phyloP scores from a whole-genome alignment of 2,797 vertebrate genomes.

The Betta splendens region DNA sequence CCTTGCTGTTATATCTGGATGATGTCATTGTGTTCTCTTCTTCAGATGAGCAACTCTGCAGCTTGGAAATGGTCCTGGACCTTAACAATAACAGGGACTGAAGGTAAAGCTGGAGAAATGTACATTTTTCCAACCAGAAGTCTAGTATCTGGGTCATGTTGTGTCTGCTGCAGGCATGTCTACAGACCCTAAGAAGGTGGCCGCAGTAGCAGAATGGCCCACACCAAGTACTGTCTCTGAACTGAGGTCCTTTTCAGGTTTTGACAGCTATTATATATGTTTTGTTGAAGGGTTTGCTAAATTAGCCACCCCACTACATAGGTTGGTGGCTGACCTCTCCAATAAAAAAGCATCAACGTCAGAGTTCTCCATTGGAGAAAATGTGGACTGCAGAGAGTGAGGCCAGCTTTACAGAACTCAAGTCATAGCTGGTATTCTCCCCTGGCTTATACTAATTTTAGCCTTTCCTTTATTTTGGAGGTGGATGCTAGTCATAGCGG shows the following conservation, averaged over 20 bases:
- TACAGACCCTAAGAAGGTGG: too few relatives aligned
- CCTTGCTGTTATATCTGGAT: background rate
- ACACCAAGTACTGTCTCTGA: too few relatives aligned
- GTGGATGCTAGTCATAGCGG: too few relatives aligned
- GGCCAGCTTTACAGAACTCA: too few relatives aligned
- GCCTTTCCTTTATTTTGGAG: too few relatives aligned
- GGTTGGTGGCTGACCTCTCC: conserved; percentile 11
- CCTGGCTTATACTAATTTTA: too few relatives aligned
- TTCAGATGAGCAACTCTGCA: background rate
- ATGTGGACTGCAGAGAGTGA: too few relatives aligned
- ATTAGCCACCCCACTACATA: background rate
- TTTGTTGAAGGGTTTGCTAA: background rate
- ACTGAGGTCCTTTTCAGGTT: background rate
- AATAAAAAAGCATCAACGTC: too few relatives aligned
- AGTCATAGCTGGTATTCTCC: too few relatives aligned
- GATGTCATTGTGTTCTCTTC: background rate
- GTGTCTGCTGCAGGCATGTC: background rate
- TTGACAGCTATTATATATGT: background rate
- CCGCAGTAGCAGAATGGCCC: too few relatives aligned
- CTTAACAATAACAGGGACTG: background rate
- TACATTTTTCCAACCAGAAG: background rate
- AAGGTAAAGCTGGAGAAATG: background rate
- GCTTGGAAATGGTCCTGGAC: background rate
- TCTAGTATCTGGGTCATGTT: background rate
- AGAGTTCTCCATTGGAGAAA: too few relatives aligned